These are phyloP conservation scores for Lordiphosa stackelbergi DNA, from an alignment of 1,140 invertebrate genomes.

Conservation along the genomic window DNA sequence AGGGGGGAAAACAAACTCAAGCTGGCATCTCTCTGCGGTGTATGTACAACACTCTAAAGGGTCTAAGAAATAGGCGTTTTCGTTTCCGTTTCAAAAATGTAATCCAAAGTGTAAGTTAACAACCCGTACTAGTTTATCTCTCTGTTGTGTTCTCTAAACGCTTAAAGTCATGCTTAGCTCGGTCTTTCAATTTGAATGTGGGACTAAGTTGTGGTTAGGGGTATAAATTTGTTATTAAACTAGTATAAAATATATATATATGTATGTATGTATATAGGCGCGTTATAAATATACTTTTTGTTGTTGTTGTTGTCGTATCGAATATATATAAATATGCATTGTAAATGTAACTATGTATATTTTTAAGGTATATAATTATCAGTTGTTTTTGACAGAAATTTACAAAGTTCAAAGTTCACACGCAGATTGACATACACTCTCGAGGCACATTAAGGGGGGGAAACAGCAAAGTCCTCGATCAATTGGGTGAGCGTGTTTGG, in stretches of 20 bases:
- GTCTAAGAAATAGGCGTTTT: not conserved
- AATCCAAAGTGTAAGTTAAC: slow-evolving; percentile 45
- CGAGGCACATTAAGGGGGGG: slow-evolving; percentile 64
- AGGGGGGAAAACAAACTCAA: slow-evolving; percentile 15
- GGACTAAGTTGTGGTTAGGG: slow-evolving; percentile 42
- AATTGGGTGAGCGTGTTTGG: not conserved
- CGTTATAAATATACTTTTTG: slow-evolving; percentile 40
- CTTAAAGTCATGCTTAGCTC: slow-evolving; percentile 42
- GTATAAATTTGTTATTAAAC: slow-evolving; percentile 33
- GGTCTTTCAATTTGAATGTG: slow-evolving; percentile 39
- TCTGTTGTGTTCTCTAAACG: slow-evolving; percentile 17
- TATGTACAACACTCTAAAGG: slow-evolving; percentile 1
- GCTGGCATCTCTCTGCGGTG: slow-evolving; percentile 10
- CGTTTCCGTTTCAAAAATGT: not conserved
- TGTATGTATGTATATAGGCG: slow-evolving; percentile 29
- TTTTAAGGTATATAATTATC: slow-evolving; percentile 44
- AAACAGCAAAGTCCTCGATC: slow-evolving; percentile 64
- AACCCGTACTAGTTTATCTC: slow-evolving; percentile 34
- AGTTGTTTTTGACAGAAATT: slow-evolving; percentile 48
- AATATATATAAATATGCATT: slow-evolving; percentile 33
- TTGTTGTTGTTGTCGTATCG: slow-evolving; percentile 11
- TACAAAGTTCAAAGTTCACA: slow-evolving; percentile 44
- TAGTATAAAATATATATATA: slow-evolving; percentile 43
- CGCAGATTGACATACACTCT: slow-evolving; percentile 34
- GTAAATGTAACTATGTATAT: slow-evolving; percentile 55